Base-by-base conservation (phyloP, 1,140 invertebrate genomes). In the Diprion similis region DNA sequence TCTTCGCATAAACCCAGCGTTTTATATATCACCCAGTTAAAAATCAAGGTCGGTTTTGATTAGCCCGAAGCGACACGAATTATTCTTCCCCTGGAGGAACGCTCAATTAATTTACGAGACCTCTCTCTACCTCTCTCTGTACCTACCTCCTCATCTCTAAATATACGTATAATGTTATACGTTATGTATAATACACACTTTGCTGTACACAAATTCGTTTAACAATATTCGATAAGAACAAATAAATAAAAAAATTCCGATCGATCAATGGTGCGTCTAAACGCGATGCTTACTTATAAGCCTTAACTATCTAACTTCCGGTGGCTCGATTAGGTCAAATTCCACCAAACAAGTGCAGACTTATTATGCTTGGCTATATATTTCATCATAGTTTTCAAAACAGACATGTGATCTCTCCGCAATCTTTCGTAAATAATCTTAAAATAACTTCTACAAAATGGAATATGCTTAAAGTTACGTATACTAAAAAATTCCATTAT, bases 31-130 rank as follows among this genome's bases (percentile, higher is more conserved):
- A 78, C 77, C 71, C 74, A 81, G 78, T 77, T 74, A 64, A 73
- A 76, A 78, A 59, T 72, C 82, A 83, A 84, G 83, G 83, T 83
- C 83, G 78, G 68, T 69, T 73, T 75, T 82, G 76, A 82, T 84
- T 83, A 73, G 80, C 77, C 75, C 73, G 74, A 78, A 73, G 73
- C 72, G 73, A 78, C 77, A 78, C 73, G 77, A 75, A 81, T 81
- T 82, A 76, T 75, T 80, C 75, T 79, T 78, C 79, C 76, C 72
- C 74, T 73, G 73, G 77, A 59, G 51, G 51, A 59, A 66, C 74
- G 73, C 76, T 78, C 81, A 51, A 76, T 73, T 80, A 79, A 80
- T 78, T 78, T 71, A 75, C 64, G 51, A 71, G 79, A 70, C 67
- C 71, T 67, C 51, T 66, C 51, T 46, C 77, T 46, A 71, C n/a